Base-by-base conservation (phyloP, 2,113 vertebrate genomes). In the Phocoena phocoena region DNA sequence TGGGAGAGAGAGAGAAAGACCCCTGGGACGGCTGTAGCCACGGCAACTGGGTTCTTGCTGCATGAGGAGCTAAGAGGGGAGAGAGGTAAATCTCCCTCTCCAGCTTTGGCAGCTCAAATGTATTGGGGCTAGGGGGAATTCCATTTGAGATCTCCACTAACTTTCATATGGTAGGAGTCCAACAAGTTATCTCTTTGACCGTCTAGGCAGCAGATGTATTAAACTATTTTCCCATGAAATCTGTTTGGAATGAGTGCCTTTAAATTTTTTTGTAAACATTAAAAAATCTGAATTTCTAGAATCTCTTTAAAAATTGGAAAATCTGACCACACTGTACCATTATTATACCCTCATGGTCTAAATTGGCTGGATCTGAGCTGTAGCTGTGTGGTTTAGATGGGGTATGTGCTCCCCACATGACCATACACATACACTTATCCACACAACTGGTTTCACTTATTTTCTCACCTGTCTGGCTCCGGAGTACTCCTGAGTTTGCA, bases 171-270 rank as follows among this genome's bases (percentile, higher is more conserved):
- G 79, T 67, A 20, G 62, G 71, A 89, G 28, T 86, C 67, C 89
- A 90, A 86, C 21, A 41, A 74, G 82, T 82, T 93, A 50, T 76
- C 41, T 87, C 83, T 25, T 85, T 87, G 58, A 89, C 74, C 67
- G 91, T 96, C 53, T 85, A 74, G 79, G 28, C 53, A 92, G 68
- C 83, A 94, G 70, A 74, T 88, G 15, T 85, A 33, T 83, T 89
- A 65, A 91, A 83, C 60, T 50, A 20, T 89, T 86, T 96, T 67
- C 33, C 55, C 60, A 12, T 91, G 26, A 25, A 44, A 3, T 96
- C n/a, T 65, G 33, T 62, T 31, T 93, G n/a, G 71, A 94, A 60
- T 62, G 53, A 88, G 23, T 77, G 28, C 20, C 38, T 92, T 84
- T 58, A 93, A 28, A 11, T 0, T 3, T 38, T 55, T 36, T 21